Percentiles rank a stretch among this genome's conserved stretches.
These are phyloP conservation scores for Agrotis exclamationis DNA, from an alignment of 2,888 invertebrate genomes.

Conservation along the genomic window DNA sequence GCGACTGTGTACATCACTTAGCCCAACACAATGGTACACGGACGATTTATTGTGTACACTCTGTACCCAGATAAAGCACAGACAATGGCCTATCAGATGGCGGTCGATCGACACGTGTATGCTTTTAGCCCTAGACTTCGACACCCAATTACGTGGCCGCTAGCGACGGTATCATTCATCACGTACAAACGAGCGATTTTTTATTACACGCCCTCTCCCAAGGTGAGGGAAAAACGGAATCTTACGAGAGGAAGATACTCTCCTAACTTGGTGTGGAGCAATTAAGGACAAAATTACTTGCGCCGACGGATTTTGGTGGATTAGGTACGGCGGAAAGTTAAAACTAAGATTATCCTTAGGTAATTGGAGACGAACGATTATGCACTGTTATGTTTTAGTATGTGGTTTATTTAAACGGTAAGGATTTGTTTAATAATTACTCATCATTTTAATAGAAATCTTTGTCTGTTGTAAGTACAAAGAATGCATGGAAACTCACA, in stretches of 20 bases:
- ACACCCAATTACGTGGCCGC: constrained; percentile 87
- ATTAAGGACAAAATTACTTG: constrained; percentile 77
- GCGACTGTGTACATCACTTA: constrained; percentile 76
- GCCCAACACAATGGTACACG: constrained; percentile 81
- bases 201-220: constrained; percentile 71
- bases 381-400: constrained; percentile 17
- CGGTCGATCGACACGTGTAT: constrained; percentile 87
- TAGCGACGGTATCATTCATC: constrained; percentile 84
- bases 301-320: constrained; percentile 69
- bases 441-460: too few species aligned
- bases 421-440: too few species aligned
- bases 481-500: neutral
- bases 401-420: neutral
- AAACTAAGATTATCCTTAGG: constrained; percentile 60
- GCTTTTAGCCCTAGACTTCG: constrained; percentile 88
- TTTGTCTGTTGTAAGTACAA: too few species aligned
- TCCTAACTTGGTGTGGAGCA: constrained; percentile 72
- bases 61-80: constrained; percentile 83
- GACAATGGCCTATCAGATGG: constrained; percentile 88
- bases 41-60: constrained; percentile 88
- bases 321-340: constrained; percentile 64
- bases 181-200: constrained; percentile 85
- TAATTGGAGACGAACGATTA: constrained; percentile 32
- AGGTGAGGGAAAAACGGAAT: constrained; percentile 72
- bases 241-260: constrained; percentile 76